These are phyloP conservation scores for Lates calcarifer DNA, from an alignment of 2,113 vertebrate species.

Conservation along the genomic window DNA sequence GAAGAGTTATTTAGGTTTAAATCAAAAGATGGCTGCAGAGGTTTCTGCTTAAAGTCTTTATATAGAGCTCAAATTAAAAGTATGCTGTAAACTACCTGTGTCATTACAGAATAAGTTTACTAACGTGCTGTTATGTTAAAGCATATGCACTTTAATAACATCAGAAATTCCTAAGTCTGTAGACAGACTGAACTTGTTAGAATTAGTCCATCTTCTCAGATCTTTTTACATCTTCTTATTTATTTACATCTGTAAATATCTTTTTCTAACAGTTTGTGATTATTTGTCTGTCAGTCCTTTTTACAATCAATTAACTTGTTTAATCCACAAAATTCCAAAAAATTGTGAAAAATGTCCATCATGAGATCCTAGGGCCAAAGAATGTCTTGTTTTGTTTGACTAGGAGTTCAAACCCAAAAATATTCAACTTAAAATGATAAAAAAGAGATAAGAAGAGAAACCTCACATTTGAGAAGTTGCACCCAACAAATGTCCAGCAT, in stretches of 20 bases:
- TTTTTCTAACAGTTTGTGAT: background rate
- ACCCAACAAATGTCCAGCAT: background rate
- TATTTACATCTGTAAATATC: background rate
- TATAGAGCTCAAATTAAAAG: conserved; percentile 24
- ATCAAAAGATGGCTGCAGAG: conserved; percentile 28
- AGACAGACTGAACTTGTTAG: conserved; percentile 7
- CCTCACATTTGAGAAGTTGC: background rate
- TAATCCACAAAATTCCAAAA: background rate
- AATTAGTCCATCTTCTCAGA: background rate
- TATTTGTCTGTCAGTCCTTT: background rate
- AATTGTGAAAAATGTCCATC: background rate
- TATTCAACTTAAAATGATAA: no score
- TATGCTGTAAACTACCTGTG: background rate
- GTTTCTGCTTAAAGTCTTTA: background rate
- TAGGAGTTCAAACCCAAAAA: background rate
- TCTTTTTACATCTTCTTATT: background rate
- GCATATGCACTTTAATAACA: background rate
- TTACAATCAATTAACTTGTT: background rate
- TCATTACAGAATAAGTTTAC: background rate
- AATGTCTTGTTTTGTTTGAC: no score
- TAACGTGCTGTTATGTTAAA: background rate
- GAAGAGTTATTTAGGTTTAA: conserved; percentile 18
- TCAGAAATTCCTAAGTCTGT: conserved; percentile 21
- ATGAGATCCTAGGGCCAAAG: background rate
- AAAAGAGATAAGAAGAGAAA: background rate